Evolutionary conservation across 2,888 invertebrate genomes (phyloP).

Genomic region (Argyresthia goedartella): DNA sequence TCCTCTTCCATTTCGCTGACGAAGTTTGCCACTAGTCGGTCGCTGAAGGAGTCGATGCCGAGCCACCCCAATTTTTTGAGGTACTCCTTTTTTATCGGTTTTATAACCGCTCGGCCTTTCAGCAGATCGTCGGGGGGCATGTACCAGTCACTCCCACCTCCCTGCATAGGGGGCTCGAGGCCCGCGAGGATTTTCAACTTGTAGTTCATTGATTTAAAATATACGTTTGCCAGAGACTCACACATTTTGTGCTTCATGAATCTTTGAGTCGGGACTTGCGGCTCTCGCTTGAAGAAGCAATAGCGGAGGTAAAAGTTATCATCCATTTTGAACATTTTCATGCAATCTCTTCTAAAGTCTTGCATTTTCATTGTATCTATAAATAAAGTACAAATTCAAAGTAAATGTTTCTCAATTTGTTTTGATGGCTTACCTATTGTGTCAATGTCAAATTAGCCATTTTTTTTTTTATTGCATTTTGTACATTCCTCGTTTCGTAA

Average conservation of each 20-base stretch:
- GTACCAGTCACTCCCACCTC: constrained; percentile 51
- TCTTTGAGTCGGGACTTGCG: constrained; percentile 46
- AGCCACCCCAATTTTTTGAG: constrained; percentile 32
- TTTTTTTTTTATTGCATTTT: no score
- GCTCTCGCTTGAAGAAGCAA: constrained; percentile 36
- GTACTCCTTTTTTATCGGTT: constrained; percentile 34
- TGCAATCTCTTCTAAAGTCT: not conserved
- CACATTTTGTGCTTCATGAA: constrained; percentile 45
- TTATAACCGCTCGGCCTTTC: constrained; percentile 34
- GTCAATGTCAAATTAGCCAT: no score
- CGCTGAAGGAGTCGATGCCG: constrained; percentile 35
- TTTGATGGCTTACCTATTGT: not conserved
- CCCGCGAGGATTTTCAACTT: constrained; percentile 46
- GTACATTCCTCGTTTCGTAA: no score
- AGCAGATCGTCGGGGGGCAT: constrained; percentile 42
- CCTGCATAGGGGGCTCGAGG: constrained; percentile 45
- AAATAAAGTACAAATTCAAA: not conserved
- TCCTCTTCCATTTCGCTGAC: constrained; percentile 27
- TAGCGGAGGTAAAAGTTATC: constrained; percentile 46
- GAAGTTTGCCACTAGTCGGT: constrained; percentile 25
- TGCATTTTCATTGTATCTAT: not conserved
- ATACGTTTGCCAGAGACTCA: constrained; percentile 40
- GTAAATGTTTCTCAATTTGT: not conserved
- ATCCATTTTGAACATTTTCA: constrained; percentile 15
- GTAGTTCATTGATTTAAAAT: constrained; percentile 48